These are phyloP conservation scores for Anoplophora glabripennis DNA, from an alignment of 1,140 invertebrate species.

Conservation along the genomic window DNA sequence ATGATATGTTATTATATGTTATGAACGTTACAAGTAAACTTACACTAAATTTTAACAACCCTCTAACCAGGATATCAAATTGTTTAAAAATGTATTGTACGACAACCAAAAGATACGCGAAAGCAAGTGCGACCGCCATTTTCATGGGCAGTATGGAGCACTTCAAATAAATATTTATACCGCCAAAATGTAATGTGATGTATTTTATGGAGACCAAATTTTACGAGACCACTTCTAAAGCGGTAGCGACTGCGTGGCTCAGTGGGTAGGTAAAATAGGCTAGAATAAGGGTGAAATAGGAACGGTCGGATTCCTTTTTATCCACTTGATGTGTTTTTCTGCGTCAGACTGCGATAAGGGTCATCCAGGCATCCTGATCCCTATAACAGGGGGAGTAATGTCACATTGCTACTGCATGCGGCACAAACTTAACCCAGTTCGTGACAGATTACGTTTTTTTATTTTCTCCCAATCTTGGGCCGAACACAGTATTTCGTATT, in stretches of 20 bases:
- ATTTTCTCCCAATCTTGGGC: background rate
- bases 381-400: slow-evolving; percentile 17
- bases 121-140: too few species aligned
- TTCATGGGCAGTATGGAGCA: too few species aligned
- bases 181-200: background rate
- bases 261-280: slow-evolving; percentile 8
- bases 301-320: slow-evolving; percentile 38
- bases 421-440: slow-evolving; percentile 27
- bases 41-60: too few species aligned
- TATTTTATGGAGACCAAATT: slow-evolving; percentile 17
- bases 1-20: too few species aligned
- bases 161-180: background rate
- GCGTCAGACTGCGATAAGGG: slow-evolving; percentile 39
- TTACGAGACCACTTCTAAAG: slow-evolving; percentile 19
- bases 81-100: too few species aligned
- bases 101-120: too few species aligned
- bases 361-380: slow-evolving; percentile 33
- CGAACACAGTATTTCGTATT: too few species aligned
- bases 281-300: slow-evolving; percentile 18
- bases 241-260: slow-evolving; percentile 5
- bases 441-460: slow-evolving; percentile 7
- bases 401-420: slow-evolving; percentile 12
- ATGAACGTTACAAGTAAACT: too few species aligned
- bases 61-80: too few species aligned
- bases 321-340: slow-evolving; percentile 44